phyloP scores from a whole-genome alignment of 2,113 vertebrate species.

The Callospermophilus lateralis region DNA sequence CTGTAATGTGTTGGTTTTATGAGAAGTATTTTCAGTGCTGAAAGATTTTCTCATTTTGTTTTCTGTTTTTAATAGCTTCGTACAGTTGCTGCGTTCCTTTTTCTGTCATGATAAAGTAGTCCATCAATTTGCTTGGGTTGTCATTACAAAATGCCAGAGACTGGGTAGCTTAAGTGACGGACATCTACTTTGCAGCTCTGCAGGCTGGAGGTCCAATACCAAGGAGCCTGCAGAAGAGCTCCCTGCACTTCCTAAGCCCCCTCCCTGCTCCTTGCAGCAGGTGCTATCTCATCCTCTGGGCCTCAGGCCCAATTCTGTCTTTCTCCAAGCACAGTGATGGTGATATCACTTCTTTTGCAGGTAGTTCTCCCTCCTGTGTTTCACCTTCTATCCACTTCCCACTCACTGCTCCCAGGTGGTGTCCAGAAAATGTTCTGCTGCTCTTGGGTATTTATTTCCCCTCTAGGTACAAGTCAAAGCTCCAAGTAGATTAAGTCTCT shows the following conservation, averaged over 20 bases:
- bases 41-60: neutral
- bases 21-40: neutral
- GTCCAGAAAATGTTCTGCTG: neutral
- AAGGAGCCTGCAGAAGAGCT: neutral
- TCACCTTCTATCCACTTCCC: neutral
- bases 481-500: neutral
- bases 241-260: neutral
- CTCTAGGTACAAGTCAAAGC: neutral
- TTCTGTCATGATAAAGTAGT: neutral
- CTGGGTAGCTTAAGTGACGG: neutral
- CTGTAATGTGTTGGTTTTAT: neutral
- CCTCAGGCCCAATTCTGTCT: neutral
- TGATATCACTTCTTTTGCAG: too few species aligned
- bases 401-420: neutral
- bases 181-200: neutral
- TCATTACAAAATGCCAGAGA: neutral
- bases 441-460: neutral
- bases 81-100: neutral
- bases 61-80: neutral
- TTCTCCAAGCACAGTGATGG: neutral
- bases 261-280: neutral
- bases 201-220: neutral
- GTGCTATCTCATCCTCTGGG: neutral
- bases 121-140: neutral
- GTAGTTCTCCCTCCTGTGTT: neutral